Evolutionary conservation across 2,113 vertebrate genomes (phyloP).

Genomic region (Poeciliopsis retropinna): DNA sequence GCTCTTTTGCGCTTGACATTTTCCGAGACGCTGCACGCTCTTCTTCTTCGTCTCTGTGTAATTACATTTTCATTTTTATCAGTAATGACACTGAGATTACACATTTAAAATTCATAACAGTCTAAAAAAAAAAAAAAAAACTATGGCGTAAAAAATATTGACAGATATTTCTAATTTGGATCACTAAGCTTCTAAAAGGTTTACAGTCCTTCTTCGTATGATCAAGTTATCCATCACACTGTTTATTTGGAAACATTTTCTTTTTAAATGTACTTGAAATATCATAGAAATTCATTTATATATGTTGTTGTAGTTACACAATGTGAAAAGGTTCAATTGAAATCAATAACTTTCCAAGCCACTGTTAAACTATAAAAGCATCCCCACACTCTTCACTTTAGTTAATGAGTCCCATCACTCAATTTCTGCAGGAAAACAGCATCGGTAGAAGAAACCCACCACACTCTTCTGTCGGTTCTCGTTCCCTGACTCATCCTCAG

Average conservation of each 20-base stretch:
- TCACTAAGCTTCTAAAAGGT: too few species aligned
- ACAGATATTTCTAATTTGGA: neutral
- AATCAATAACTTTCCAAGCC: neutral
- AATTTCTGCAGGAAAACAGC: neutral
- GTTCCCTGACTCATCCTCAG: conserved; percentile 78
- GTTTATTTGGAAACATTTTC: neutral
- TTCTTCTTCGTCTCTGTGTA: conserved; percentile 77
- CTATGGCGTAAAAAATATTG: neutral
- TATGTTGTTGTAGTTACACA: neutral
- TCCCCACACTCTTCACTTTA: neutral
- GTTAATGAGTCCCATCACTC: neutral
- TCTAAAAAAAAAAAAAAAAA: neutral
- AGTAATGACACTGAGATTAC: neutral
- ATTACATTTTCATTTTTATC: neutral
- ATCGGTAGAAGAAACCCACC: conserved; percentile 68
- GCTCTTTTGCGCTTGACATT: conserved; percentile 78
- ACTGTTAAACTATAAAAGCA: neutral
- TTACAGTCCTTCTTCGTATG: too few species aligned
- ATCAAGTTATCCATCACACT: too few species aligned
- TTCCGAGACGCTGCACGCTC: conserved; percentile 76
- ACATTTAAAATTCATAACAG: neutral
- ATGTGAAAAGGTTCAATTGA: neutral
- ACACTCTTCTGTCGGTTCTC: conserved; percentile 79
- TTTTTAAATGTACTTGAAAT: neutral
- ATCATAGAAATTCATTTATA: neutral